A percentile compares a stretch with the other conserved stretches of the same genome.
phyloP scores from a whole-genome alignment of 2,888 invertebrate genomes.

The Acheta domesticus region DNA sequence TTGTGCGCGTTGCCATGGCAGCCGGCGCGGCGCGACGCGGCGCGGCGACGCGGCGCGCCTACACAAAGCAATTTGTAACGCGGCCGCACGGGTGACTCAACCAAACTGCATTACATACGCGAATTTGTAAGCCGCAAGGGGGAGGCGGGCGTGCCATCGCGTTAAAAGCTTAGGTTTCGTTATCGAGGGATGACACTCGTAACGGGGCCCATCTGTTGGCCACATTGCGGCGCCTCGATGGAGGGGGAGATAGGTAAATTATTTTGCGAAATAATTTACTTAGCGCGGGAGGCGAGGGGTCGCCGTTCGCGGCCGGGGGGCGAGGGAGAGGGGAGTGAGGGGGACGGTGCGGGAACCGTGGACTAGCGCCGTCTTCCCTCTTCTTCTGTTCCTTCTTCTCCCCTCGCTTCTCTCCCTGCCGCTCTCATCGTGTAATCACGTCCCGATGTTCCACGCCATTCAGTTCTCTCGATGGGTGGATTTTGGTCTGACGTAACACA shows the following conservation, averaged over 20 bases:
- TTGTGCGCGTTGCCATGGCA: neutral
- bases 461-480: too few species aligned
- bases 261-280: slow-evolving; percentile 7
- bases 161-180: slow-evolving; percentile 18
- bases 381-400: neutral
- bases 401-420: neutral
- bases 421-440: neutral
- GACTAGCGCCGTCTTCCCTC: too few species aligned
- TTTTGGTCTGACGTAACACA: too few species aligned
- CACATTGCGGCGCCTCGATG: neutral
- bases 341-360: neutral
- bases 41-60: neutral
- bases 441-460: neutral
- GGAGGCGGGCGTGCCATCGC: neutral
- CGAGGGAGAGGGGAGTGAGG: neutral
- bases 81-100: neutral
- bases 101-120: neutral
- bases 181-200: slow-evolving; percentile 18
- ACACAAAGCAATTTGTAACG: slow-evolving; percentile 2
- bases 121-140: neutral
- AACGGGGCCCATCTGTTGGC: neutral
- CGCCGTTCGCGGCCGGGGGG: neutral
- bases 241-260: slow-evolving; percentile 18
- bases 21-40: neutral
- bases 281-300: neutral